These are phyloP conservation scores for Parnassius apollo DNA, from an alignment of 2,888 invertebrate genomes.

Conservation along the genomic window DNA sequence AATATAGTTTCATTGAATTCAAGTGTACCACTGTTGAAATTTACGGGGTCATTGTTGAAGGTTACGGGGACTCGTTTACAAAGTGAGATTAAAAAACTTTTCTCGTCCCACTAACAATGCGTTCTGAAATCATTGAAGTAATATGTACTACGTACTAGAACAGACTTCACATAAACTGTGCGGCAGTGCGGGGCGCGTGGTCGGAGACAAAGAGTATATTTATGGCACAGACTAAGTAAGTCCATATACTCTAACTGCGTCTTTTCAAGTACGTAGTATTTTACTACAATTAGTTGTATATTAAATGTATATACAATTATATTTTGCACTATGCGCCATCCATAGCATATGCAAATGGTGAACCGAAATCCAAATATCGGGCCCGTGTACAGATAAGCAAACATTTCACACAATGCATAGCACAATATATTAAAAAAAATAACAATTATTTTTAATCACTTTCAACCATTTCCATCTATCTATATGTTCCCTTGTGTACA, in stretches of 20 bases:
- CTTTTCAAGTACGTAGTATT: background rate
- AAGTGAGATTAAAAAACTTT: conserved; percentile 49
- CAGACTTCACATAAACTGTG: too few species aligned
- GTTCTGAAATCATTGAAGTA: background rate
- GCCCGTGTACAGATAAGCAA: conserved; percentile 27
- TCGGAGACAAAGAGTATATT: too few species aligned
- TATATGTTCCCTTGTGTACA: conserved; percentile 7
- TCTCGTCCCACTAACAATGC: background rate
- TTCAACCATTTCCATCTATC: conserved; percentile 20
- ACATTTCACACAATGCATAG: conserved; percentile 42
- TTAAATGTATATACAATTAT: conserved; percentile 5
- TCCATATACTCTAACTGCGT: too few species aligned
- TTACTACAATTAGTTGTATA: background rate
- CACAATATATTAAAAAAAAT: conserved; percentile 42
- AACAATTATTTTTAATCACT: conserved; percentile 39
- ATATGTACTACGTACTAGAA: too few species aligned
- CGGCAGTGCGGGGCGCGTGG: too few species aligned
- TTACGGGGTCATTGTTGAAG: conserved; percentile 51
- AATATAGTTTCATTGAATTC: conserved; percentile 37
- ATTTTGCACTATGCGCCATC: background rate
- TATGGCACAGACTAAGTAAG: too few species aligned
- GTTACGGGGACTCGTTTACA: conserved; percentile 51
- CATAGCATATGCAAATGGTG: background rate
- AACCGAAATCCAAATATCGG: conserved; percentile 1
- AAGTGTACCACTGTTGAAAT: conserved; percentile 47